These are phyloP conservation scores for Hypothenemus hampei DNA, from an alignment of 1,140 invertebrate species.

Conservation along the genomic window DNA sequence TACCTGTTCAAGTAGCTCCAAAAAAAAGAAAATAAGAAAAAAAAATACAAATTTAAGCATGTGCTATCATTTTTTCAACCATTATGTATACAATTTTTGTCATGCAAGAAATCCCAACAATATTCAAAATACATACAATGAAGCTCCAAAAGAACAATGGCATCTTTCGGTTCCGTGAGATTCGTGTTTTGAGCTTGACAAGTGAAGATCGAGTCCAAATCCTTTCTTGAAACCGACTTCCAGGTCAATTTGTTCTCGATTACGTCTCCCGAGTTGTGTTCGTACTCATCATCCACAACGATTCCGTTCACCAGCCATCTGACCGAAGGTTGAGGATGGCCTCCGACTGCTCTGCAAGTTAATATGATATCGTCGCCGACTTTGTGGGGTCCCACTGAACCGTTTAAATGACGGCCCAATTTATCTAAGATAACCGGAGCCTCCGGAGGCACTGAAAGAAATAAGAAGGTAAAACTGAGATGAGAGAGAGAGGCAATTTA, in stretches of 20 bases:
- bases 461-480: conserved; percentile 9
- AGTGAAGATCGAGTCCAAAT: conserved; percentile 76
- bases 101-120: no score
- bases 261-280: conserved; percentile 74
- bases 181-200: conserved; percentile 80
- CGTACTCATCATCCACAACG: conserved; percentile 71
- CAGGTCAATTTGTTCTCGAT: conserved; percentile 78
- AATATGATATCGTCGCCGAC: conserved; percentile 64
- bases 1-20: no score
- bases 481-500: conserved; percentile 21
- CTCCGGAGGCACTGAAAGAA: conserved; percentile 73
- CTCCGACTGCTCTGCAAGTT: conserved; percentile 59
- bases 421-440: conserved; percentile 77
- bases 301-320: conserved; percentile 71
- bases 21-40: background rate
- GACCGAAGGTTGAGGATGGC: conserved; percentile 60
- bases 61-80: no score
- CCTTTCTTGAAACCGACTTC: conserved; percentile 65
- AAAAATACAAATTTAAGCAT: background rate
- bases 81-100: no score
- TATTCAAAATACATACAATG: conserved; percentile 75
- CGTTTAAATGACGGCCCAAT: conserved; percentile 65
- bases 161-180: conserved; percentile 68
- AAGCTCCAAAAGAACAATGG: conserved; percentile 71
- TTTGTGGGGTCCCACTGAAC: conserved; percentile 71